Evolutionary conservation across 2,797 vertebrate species (phyloP), one percentile per base, ranked within the genome.

Genomic region (Cichlasoma orientale): DNA sequence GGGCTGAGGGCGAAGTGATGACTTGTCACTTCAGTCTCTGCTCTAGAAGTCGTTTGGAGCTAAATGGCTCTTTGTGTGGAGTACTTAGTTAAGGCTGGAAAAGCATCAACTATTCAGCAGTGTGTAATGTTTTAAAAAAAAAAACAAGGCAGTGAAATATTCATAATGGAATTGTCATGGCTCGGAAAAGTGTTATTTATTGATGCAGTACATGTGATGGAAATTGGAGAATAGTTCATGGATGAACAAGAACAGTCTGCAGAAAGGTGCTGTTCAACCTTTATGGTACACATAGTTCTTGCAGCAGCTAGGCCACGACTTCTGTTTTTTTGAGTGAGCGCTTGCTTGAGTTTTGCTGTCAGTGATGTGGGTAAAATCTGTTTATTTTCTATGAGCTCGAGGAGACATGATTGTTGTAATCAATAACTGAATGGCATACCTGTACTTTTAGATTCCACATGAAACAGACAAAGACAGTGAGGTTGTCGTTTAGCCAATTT

Each of bases 91-190:
- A 72, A 76, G 19, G 79, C 57, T 79, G 57, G 29, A 55, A 77
- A 80, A 31, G 19, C 85, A 90, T 94, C 74, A 92, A 92, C 61
- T 79, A 93, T 95, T 92, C 69, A 93, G 41, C 59, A 81, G 70
- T 70, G 79, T 86, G 77, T 86, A 86, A 89, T 74, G 83, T 90
- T 56, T 44, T 88, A 90, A 92, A 90, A 81, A 21, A 56, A 33
- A 25, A 80, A 82, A 88, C 77, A 89, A 88, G 77, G 84, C 61
- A 21, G 80, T 93, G 68, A 92, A 95, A 94, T 90, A 95, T 95
- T 94, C 77, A 94, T 92, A 54, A 85, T 81, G 56, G 70, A 83
- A 85, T 91, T 89, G 79, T 90, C 72, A 69, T 84, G 50, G 82
- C 77, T 86, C 57, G 55, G 77, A 86, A 89, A 84, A 52, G 27